Base-by-base conservation (phyloP, 1,140 invertebrate genomes). In the Goniozus legneri region DNA sequence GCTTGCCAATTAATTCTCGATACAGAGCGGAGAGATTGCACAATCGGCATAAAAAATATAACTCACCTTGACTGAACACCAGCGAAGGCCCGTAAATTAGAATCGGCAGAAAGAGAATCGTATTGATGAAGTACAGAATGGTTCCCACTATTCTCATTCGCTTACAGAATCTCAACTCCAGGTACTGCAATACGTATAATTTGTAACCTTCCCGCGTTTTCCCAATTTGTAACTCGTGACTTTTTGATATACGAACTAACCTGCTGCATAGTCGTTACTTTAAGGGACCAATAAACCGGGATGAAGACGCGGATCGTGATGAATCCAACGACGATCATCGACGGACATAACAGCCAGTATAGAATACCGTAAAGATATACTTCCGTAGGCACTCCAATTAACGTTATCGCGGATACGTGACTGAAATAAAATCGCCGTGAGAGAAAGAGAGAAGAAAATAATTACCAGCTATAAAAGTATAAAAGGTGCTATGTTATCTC, bases 81-180 rank as follows among this genome's bases (percentile, higher is more conserved):
- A 57, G 55, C 36, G 52, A 27, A 12, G 15, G 14, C 21, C 49
- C 32, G 44, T 55, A 57, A 57, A 47, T 55, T 40, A 47, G 27
- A 39, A 37, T 41, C 8, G 24, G 18, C 16, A 12, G 19, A 15
- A 27, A 27, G 4, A 27, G 10, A 4, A 27, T 4, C 10, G 24
- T 27, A 10, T 27, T 27, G 4, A 27, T 27, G 4, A 10, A 6
- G 24, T 27, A 27, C 10, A 27, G 10, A 6, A 27, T 27, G 4
- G 24, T 27, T 6, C 24, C 24, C 4, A 27, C 10, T 27, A 27
- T 4, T 10, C 24, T 4, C 4, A 27, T 10, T 10, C 24, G 24
- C 4, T 27, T 27, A 4, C 4, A 6, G 24, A 27, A 27, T 27
- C 24, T 27, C 24, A 27, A 27, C 24, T 27, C 4, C 24, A 27